Evolutionary conservation across 2,797 vertebrate genomes (phyloP).

Genomic region (Enteromius thamalakanensis): DNA sequence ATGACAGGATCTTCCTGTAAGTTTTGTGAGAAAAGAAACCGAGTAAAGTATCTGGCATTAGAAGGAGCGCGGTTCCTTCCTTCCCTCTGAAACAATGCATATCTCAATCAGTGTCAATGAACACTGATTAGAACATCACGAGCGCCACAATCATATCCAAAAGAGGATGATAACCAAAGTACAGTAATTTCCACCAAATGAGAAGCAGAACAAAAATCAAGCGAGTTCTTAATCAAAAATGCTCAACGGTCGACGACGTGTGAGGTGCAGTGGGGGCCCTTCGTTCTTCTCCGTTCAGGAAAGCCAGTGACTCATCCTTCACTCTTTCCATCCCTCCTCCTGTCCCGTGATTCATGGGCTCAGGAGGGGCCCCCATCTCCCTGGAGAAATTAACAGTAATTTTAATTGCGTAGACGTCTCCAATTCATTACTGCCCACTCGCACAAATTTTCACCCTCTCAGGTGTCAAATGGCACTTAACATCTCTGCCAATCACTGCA

Average conservation of each 20-base stretch:
- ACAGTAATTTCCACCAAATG: slow-evolving; percentile 39
- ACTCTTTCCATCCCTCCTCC: slow-evolving; percentile 42
- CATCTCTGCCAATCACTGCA: slow-evolving; percentile 81
- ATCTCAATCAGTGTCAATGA: slow-evolving; percentile 46
- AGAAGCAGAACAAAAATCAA: slow-evolving; percentile 42
- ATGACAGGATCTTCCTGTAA: slow-evolving; percentile 27
- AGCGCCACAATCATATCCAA: slow-evolving; percentile 42
- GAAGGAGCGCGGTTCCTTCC: background rate
- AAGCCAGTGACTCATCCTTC: slow-evolving; percentile 58
- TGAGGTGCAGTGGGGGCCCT: slow-evolving; percentile 15
- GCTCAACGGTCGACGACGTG: slow-evolving; percentile 33
- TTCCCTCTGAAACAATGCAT: slow-evolving; percentile 46
- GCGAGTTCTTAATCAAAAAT: slow-evolving; percentile 56
- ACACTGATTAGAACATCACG: slow-evolving; percentile 50
- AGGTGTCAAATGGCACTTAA: slow-evolving; percentile 87
- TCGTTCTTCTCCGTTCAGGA: slow-evolving; percentile 38
- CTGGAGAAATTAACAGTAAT: slow-evolving; percentile 85
- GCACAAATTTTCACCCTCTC: slow-evolving; percentile 76
- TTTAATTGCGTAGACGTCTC: slow-evolving; percentile 84
- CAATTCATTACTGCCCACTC: slow-evolving; percentile 81
- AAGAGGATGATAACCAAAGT: slow-evolving; percentile 33
- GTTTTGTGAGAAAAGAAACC: background rate
- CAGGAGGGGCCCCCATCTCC: slow-evolving; percentile 72
- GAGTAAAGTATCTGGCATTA: slow-evolving; percentile 6
- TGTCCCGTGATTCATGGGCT: slow-evolving; percentile 57